These are phyloP conservation scores for Melinopterus prodromus DNA, from an alignment of 2,888 invertebrate genomes.

Conservation along the genomic window DNA sequence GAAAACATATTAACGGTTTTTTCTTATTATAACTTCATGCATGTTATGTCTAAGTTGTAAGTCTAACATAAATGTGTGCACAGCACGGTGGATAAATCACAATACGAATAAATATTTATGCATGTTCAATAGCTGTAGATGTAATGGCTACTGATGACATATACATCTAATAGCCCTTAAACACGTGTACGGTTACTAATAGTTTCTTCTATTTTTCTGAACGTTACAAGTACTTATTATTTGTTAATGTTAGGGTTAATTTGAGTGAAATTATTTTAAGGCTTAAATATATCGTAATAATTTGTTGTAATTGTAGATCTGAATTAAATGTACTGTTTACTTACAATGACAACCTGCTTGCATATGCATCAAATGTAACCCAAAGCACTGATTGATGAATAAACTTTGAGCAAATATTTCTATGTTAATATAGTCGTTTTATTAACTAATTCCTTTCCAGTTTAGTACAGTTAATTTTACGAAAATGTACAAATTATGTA, in stretches of 20 bases:
- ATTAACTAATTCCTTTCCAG: neutral
- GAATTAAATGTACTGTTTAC: neutral
- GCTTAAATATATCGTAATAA: neutral
- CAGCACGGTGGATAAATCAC: neutral
- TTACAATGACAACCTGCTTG: neutral
- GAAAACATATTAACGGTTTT: neutral
- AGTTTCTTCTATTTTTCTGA: neutral
- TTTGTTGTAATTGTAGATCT: neutral
- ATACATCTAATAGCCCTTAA: neutral
- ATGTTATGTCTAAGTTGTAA: neutral
- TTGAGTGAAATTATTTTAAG: neutral
- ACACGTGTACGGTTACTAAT: neutral
- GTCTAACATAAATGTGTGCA: neutral
- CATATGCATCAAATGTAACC: neutral
- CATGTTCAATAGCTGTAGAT: slow-evolving; percentile 4
- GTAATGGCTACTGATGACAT: neutral
- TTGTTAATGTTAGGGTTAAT: neutral
- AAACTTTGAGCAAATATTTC: neutral
- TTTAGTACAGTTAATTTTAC: neutral
- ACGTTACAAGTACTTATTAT: neutral
- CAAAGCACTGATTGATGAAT: neutral
- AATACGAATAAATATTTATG: neutral
- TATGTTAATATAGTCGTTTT: neutral
- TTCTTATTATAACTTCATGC: no score
- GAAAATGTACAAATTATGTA: no score